These are phyloP conservation scores for Etia nguti DNA, from an alignment of 2,113 vertebrate species.

Conservation along the genomic window DNA sequence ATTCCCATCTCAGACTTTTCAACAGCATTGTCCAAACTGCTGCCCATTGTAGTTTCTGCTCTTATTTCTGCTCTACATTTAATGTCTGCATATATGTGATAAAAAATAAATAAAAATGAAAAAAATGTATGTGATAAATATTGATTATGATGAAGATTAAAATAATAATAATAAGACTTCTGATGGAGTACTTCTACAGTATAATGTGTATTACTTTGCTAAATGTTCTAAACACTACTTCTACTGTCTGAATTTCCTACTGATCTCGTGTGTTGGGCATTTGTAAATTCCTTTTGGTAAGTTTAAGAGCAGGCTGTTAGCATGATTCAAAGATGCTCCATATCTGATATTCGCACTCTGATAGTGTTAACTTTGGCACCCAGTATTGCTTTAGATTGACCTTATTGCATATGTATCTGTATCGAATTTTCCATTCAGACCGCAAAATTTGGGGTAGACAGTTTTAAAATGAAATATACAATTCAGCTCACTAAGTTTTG, in stretches of 20 bases:
- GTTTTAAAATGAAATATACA: neutral
- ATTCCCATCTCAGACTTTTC: neutral
- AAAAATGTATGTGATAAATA: neutral
- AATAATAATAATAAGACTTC: neutral
- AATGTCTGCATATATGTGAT: neutral
- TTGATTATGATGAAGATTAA: neutral
- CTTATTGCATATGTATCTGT: neutral
- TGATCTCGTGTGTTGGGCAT: neutral
- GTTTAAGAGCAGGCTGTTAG: conserved; percentile 8
- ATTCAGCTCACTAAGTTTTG: neutral
- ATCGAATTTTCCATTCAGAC: neutral
- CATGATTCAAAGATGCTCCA: neutral
- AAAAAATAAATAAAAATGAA: neutral
- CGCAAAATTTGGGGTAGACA: neutral
- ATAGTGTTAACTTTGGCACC: neutral
- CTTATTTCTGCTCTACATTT: neutral
- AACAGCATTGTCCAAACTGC: neutral
- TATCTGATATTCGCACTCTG: neutral
- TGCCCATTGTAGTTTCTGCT: neutral
- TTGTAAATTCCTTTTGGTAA: conserved; percentile 1
- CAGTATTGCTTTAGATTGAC: neutral
- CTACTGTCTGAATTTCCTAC: neutral
- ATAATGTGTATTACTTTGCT: neutral
- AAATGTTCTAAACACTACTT: neutral
- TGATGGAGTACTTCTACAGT: neutral